Evolutionary conservation across 2,888 invertebrate genomes (phyloP), one percentile per base, ranked within the genome.

Genomic region (Luffia ferchaultella): DNA sequence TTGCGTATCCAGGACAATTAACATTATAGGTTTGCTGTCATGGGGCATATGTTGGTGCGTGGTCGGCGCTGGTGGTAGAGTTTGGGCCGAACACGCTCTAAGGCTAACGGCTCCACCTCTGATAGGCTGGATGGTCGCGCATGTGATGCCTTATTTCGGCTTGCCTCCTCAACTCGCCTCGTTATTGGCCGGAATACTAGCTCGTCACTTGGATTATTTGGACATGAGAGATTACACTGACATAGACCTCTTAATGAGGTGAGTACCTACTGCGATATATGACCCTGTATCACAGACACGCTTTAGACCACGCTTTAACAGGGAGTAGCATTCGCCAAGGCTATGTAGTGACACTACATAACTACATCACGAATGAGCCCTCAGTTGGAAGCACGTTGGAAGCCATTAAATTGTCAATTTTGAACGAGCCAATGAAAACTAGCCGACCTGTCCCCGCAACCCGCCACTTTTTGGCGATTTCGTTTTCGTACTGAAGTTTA

Each of bases 161-260:
- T 60, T 82, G 16, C 83, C 83, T 1, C 73, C 77, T 0, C 61
- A 75, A 0, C 54, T 82, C 1, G 82, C 76, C 15, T 76, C 77
- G 1, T 55, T 83, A 1, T 54, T 76, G 1, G 73, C 68, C 1
- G 83, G 83, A 15, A 76, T 83, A 42, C 58, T 73, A 0, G 79
- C 76, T 1, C 64, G 76, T 16, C 66, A 80, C 50, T 52, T 77
- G 0, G 72, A 65, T 1, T 68, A 75, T 16, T 65, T 83, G 1
- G 73, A 80, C 43, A 82, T 83, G 76, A 59, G 74, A 48, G 57
- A 73, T 1, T 70, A 70, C 50, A 65, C 67, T 1, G 60, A 73
- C 2, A 59, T 80, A 16, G 83, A 83, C 53, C 56, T 58, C 15
- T 75, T 77, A 58, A 62, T 83, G 55, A 75, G 82, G 83, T 82